Evolutionary conservation across 2,888 invertebrate species (phyloP).

Genomic region (Laothoe populi): DNA sequence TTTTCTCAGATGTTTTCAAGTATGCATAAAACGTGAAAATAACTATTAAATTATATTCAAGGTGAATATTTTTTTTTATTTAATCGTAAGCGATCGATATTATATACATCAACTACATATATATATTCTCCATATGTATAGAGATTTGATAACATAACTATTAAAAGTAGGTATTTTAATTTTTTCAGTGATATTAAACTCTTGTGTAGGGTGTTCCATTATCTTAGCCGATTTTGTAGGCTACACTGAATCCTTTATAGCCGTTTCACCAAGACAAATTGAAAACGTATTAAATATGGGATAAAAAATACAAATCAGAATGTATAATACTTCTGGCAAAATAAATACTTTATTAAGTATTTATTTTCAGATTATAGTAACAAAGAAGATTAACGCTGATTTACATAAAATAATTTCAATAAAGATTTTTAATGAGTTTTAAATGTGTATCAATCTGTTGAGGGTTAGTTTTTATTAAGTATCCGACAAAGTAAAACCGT

Average conservation of each 20-base stretch:
- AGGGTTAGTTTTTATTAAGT: slow-evolving; percentile 1
- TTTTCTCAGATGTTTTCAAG: too few relatives aligned
- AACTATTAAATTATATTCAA: too few relatives aligned
- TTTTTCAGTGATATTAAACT: too few relatives aligned
- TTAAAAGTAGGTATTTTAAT: too few relatives aligned
- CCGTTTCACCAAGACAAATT: neutral
- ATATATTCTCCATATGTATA: too few relatives aligned
- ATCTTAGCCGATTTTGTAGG: neutral
- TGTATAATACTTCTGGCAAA: neutral
- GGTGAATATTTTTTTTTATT: too few relatives aligned
- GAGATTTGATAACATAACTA: too few relatives aligned
- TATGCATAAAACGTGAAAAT: too few relatives aligned
- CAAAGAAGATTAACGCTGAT: neutral
- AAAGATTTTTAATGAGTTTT: slow-evolving; percentile 7
- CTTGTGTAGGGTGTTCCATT: neutral
- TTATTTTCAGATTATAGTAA: neutral
- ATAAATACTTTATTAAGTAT: too few relatives aligned
- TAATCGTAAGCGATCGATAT: too few relatives aligned
- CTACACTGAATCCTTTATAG: neutral
- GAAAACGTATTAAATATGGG: neutral
- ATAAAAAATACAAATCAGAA: neutral
- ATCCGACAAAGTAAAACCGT: slow-evolving; percentile 4
- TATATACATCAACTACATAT: too few relatives aligned
- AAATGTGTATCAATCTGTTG: slow-evolving; percentile 9
- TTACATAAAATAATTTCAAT: slow-evolving; percentile 13